A percentile compares a stretch with the other conserved stretches of the same genome.
Conservation (phyloP, 2,888 invertebrate species). For the Anagyrus pseudococci region DNA sequence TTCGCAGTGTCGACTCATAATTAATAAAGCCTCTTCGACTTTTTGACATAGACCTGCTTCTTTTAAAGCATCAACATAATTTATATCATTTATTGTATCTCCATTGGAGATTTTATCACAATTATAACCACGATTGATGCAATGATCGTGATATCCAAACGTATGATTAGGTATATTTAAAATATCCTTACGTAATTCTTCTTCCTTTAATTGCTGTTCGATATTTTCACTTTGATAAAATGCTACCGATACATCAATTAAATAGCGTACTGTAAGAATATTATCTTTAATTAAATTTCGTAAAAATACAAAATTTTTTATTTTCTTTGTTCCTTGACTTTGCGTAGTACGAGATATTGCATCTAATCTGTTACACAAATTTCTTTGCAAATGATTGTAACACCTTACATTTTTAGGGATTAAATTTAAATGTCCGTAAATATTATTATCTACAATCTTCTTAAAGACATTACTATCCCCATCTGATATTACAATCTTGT, state of each 20-base stretch:
- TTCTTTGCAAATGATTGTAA: conserved; percentile 16
- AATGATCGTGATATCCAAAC: not conserved
- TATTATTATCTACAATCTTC: not conserved
- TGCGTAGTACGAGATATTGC: not conserved
- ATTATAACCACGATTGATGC: not conserved
- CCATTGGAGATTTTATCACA: not conserved
- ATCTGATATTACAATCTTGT: conserved; percentile 17
- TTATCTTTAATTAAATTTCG: not conserved
- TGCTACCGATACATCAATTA: not conserved
- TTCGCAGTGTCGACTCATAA: conserved; percentile 8
- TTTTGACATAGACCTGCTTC: not conserved
- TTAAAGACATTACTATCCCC: conserved; percentile 27
- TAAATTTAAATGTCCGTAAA: conserved; percentile 18
- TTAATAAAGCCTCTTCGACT: not conserved
- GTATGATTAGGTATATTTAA: not conserved
- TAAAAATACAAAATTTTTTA: not conserved
- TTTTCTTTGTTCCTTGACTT: not conserved
- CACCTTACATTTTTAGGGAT: conserved; percentile 19
- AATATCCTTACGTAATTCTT: not conserved
- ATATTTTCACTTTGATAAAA: not conserved
- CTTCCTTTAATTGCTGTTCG: not conserved
- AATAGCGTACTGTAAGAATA: not conserved
- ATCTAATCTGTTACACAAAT: conserved; percentile 15
- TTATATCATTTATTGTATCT: too few relatives aligned
- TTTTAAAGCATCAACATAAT: not conserved